phyloP scores from a whole-genome alignment of 2,888 invertebrate genomes.

The Mellilla xanthometata region DNA sequence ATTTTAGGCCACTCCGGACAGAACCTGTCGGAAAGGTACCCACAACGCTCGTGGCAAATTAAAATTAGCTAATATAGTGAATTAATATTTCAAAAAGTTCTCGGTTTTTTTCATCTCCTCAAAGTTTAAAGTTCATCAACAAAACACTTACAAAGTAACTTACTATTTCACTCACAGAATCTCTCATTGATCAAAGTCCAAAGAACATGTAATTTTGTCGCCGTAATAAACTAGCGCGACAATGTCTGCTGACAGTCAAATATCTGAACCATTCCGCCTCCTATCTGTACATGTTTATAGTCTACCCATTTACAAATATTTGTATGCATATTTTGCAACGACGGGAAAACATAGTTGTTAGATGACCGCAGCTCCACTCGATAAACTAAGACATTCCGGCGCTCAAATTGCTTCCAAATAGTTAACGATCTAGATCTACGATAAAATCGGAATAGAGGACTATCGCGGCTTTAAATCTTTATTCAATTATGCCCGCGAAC shows the following conservation, averaged over 20 bases:
- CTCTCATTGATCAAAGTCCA: neutral
- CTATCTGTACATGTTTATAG: constrained; percentile 51
- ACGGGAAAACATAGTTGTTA: constrained; percentile 44
- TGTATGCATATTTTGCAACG: constrained; percentile 59
- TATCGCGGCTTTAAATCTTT: constrained; percentile 47
- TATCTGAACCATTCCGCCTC: constrained; percentile 42
- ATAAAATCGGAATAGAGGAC: constrained; percentile 52
- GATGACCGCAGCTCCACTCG: constrained; percentile 41
- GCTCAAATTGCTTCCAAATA: constrained; percentile 62
- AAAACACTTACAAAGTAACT: too few relatives aligned
- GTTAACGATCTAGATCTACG: constrained; percentile 53
- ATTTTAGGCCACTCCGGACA: too few relatives aligned
- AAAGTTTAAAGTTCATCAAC: too few relatives aligned
- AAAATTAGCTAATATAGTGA: too few relatives aligned
- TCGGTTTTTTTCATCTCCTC: too few relatives aligned
- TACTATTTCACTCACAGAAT: too few relatives aligned
- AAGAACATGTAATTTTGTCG: constrained; percentile 4
- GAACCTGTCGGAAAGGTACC: too few relatives aligned
- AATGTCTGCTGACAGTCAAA: constrained; percentile 35
- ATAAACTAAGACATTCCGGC: constrained; percentile 52
- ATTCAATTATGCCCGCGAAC: constrained; percentile 56
- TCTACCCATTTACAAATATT: constrained; percentile 59
- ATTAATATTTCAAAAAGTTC: too few relatives aligned
- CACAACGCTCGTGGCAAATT: too few relatives aligned
- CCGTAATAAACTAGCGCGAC: constrained; percentile 8